Base-by-base conservation (phyloP, 2,113 vertebrate species). In the Corythoichthys haematopterus region DNA sequence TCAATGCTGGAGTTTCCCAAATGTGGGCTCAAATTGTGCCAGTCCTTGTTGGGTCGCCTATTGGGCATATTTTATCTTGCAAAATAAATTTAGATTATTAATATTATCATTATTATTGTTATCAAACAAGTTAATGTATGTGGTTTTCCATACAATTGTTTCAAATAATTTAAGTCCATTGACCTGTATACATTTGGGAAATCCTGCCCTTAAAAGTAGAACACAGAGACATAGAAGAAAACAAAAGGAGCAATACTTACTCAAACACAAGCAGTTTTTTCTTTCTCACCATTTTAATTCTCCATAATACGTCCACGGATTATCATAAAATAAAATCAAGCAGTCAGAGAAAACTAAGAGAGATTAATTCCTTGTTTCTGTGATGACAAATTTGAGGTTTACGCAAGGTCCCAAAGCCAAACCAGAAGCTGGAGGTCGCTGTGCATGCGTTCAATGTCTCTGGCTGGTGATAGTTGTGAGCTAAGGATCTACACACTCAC, bases 201-300 rank as follows among this genome's bases (percentile, higher is more conserved):
- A 36, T 28, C 52, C 55, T 6, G 12, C 33, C 35, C 33, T 35
- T 33, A 55, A 35, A 33, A 28, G 20, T 28, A 53, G 20, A 28
- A 20, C 9, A 35, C 53, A 56, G 28, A 15, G 12, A 12, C 8
- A 40, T 9, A 16, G 38, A 61, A 43, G 16, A 61, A 61, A 9
- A 28, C 10, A 61, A 61, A 13, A 4, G 58, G 59, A 61, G 59
- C 7, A 16, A 81, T 84, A 91, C 91, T 90, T 74, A 92, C 90
- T 82, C 82, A 78, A 84, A 74, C 84, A 84, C 79, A 74, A 79
- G 79, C 60, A 82, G 81, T 79, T 89, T 91, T 87, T 87, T 92
- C 80, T 86, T 88, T 70, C 76, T 85, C 79, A 82, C 71, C 83
- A 82, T 85, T 77, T 90, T 89, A 91, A 72, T 73, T 80, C 71